A percentile compares a stretch with the other conserved stretches of the same genome.
Evolutionary conservation across 2,797 vertebrate genomes (phyloP).

Genomic region (Tauraco hartlaubi): DNA sequence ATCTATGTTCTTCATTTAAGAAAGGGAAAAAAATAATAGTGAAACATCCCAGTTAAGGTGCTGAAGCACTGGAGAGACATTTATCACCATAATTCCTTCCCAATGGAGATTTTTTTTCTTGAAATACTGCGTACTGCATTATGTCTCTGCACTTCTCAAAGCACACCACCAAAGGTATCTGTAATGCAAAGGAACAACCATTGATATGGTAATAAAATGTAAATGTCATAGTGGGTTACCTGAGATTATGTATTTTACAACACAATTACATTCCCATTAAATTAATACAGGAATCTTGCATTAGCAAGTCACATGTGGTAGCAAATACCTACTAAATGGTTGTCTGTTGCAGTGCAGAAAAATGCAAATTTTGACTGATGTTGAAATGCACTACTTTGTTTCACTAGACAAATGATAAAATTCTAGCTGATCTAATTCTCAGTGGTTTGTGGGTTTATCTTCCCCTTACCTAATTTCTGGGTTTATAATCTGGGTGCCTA

Average conservation of each 20-base stretch:
- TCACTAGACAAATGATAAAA: conserved; percentile 51
- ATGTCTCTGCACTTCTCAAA: conserved; percentile 29
- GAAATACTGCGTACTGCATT: neutral
- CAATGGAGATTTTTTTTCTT: conserved; percentile 5
- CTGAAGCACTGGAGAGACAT: neutral
- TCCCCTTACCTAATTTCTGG: neutral
- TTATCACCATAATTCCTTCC: neutral
- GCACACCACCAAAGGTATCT: conserved; percentile 15
- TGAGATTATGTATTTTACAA: conserved; percentile 77
- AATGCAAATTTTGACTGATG: conserved; percentile 62
- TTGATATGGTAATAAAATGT: conserved; percentile 71
- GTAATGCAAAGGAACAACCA: conserved; percentile 47
- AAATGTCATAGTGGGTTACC: conserved; percentile 69
- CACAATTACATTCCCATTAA: conserved; percentile 74
- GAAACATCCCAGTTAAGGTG: neutral
- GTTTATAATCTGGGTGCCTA: neutral
- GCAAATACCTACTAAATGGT: conserved; percentile 60
- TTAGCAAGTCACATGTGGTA: conserved; percentile 59
- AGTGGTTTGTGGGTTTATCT: neutral
- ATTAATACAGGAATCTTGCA: conserved; percentile 59
- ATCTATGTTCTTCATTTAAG: neutral
- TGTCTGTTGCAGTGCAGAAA: conserved; percentile 51
- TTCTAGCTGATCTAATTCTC: conserved; percentile 37
- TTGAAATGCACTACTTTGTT: conserved; percentile 23
- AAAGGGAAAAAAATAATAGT: neutral